Evolutionary conservation across 2,113 vertebrate genomes (phyloP), one percentile per base, ranked within the genome.

Genomic region (Sula dactylatra): DNA sequence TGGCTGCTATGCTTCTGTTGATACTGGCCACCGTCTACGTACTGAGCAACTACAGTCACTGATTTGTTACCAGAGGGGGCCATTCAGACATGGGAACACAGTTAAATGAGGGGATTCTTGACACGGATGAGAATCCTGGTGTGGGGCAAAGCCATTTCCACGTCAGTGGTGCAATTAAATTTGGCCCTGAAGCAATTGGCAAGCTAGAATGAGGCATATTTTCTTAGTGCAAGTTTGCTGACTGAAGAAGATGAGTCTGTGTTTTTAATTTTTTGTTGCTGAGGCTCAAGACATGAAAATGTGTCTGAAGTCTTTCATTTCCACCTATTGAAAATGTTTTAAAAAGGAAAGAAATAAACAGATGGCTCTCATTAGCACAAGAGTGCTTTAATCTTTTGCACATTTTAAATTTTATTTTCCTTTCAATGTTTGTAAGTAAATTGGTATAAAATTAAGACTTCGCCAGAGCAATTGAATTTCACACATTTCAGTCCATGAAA

Each of bases 321-420:
- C 92, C 86, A 93, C 91, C 96, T 91, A 70, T 71, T 90, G 78
- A 74, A 87, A 94, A 88, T 5, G 36, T 56, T 89, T 81, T 95
- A 55, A 69, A 90, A 79, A 86, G 95, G 81, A 80, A 90, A 86
- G 95, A 67, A 97, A 88, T 45, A 96, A 97, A 59, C 97, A 97
- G 98, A 97, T 98, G 97, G 92, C 84, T 97, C 96, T 97, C 97
- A 95, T 98, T 97, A 97, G 92, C 73, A 71, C 84, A 27, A 79
- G 89, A 88, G 58, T 9, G 74, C 95, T 96, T 97, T 97, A 40
- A 88, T 97, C 97, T 88, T 95, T 90, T 90, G 50, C 97, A 82
- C 82, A 29, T 97, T 95, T 97, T 85, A 95, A 67, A 94, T 97
- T 96, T 96, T 94, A 91, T 97, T 97, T 97, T 90, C 89, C 88